Evolutionary conservation across 2,797 vertebrate species (phyloP).

Genomic region (Champsocephalus gunnari): DNA sequence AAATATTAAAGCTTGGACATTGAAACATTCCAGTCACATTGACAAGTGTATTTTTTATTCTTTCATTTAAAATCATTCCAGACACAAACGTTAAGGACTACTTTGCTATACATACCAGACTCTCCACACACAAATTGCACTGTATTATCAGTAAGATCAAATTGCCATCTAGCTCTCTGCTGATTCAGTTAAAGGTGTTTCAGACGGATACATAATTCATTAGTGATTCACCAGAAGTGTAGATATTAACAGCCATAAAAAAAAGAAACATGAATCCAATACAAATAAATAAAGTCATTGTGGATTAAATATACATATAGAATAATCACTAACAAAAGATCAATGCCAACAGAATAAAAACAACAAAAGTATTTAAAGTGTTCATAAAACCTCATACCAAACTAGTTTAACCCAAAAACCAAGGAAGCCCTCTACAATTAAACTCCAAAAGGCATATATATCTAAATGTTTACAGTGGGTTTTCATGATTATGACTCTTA

Average conservation of each 20-base stretch:
- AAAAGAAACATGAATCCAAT: constrained; percentile 73
- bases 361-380: constrained; percentile 68
- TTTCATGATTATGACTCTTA: constrained; percentile 64
- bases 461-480: constrained; percentile 71
- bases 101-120: constrained; percentile 55
- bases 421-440: constrained; percentile 83
- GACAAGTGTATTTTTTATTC: constrained; percentile 71
- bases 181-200: constrained; percentile 57
- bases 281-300: constrained; percentile 92
- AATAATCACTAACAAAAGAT: constrained; percentile 81
- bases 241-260: constrained; percentile 75
- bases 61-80: constrained; percentile 79
- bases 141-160: constrained; percentile 68
- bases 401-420: constrained; percentile 83
- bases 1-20: constrained; percentile 17
- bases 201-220: constrained; percentile 67
- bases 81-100: constrained; percentile 67
- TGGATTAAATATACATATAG: constrained; percentile 86
- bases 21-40: constrained; percentile 63
- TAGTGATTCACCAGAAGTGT: constrained; percentile 61
- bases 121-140: constrained; percentile 74
- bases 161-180: constrained; percentile 43
- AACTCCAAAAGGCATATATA: constrained; percentile 86
- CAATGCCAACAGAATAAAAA: constrained; percentile 66
- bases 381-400: constrained; percentile 65